Conservation (phyloP, 2,888 invertebrate genomes). For the Diadegma fenestrale region DNA sequence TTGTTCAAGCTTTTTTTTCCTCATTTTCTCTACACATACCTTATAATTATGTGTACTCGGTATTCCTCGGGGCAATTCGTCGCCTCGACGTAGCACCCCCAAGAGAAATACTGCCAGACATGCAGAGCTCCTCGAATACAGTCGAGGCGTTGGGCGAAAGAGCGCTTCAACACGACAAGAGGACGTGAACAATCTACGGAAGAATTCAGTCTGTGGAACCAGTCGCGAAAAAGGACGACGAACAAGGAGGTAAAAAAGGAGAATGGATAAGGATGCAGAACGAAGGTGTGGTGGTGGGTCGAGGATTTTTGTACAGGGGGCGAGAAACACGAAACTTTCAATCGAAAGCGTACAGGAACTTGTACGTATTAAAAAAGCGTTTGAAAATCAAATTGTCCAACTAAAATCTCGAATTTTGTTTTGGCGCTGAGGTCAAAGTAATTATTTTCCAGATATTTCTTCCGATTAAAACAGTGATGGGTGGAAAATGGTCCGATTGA, state of each 20-base stretch:
- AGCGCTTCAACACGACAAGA: slow-evolving; percentile 46
- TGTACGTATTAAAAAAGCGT: not conserved
- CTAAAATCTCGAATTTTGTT: not conserved
- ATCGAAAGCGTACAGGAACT: not conserved
- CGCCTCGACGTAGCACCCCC: slow-evolving; percentile 43
- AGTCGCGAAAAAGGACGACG: slow-evolving; percentile 28
- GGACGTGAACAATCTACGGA: slow-evolving; percentile 62
- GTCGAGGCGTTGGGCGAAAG: slow-evolving; percentile 35
- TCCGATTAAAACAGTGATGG: not conserved
- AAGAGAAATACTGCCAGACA: slow-evolving; percentile 59
- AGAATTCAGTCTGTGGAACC: slow-evolving; percentile 62
- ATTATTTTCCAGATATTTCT: not conserved
- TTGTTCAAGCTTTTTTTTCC: slow-evolving; percentile 32
- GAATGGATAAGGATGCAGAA: slow-evolving; percentile 8
- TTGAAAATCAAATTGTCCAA: not conserved
- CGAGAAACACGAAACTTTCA: not conserved
- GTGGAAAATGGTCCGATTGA: not conserved
- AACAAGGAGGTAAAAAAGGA: slow-evolving; percentile 6
- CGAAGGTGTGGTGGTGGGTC: slow-evolving; percentile 3
- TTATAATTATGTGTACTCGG: slow-evolving; percentile 65
- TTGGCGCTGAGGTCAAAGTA: not conserved
- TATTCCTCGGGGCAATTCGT: slow-evolving; percentile 63
- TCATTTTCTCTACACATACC: slow-evolving; percentile 42
- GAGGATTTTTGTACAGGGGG: not conserved
- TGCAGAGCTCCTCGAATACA: not conserved